These are phyloP conservation scores for Brachionus asplanchnoidis DNA, from an alignment of 1,140 invertebrate genomes.

Conservation along the genomic window DNA sequence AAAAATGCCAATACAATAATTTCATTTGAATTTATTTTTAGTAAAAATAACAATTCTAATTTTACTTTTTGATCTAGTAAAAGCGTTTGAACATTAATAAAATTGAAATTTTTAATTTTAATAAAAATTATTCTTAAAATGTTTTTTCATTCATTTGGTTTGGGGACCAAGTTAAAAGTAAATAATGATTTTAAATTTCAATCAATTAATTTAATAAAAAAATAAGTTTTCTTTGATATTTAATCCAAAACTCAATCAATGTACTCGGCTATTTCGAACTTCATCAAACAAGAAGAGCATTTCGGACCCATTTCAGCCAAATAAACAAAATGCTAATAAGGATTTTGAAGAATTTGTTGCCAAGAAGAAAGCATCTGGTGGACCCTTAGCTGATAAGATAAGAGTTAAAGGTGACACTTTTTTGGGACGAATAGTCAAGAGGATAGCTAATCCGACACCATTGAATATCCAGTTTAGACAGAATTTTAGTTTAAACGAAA, in stretches of 20 bases:
- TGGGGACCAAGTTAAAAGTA: not conserved
- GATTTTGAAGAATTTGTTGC: not conserved
- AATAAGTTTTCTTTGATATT: not conserved
- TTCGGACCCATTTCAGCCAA: conserved; percentile 21
- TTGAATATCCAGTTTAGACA: conserved; percentile 29
- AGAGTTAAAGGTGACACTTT: not conserved
- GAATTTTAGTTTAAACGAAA: conserved; percentile 10
- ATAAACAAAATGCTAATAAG: not conserved
- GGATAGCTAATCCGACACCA: not conserved
- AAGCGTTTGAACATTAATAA: not conserved
- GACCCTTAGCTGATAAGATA: not conserved
- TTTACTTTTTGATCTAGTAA: not conserved
- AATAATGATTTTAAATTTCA: not conserved
- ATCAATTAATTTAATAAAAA: not conserved
- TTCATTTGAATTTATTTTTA: not conserved
- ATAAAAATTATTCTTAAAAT: not conserved
- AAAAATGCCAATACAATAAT: not conserved
- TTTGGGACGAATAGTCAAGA: not conserved
- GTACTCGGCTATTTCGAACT: not conserved
- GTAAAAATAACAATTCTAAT: not conserved
- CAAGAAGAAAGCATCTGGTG: not conserved
- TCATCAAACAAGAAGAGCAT: not conserved
- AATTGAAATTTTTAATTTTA: not conserved
- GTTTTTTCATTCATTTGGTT: not conserved
- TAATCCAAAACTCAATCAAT: not conserved